Conservation (phyloP, 2,888 invertebrate species). For the Flexamia atlantica region DNA sequence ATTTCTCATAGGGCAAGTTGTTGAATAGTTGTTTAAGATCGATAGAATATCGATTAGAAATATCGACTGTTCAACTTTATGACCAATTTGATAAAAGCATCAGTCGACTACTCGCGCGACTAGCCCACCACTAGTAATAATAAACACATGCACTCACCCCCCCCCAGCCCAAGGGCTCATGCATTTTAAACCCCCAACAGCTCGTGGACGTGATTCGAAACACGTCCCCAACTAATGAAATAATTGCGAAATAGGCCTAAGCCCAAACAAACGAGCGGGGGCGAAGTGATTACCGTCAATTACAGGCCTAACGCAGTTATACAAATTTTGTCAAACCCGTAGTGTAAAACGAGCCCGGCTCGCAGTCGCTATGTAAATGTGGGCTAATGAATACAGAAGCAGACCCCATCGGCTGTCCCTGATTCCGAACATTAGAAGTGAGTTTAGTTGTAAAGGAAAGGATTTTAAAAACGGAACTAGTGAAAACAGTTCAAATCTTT, state of each 20-base stretch:
- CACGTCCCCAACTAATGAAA: conserved; percentile 13
- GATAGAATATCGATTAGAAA: no score
- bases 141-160: no score
- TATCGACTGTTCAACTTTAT: no score
- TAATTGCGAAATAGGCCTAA: conserved; percentile 36
- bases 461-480: no score
- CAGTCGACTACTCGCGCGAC: no score
- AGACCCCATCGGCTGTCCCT: not conserved
- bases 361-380: conserved; percentile 50
- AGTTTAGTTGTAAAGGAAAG: no score
- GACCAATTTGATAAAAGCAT: no score
- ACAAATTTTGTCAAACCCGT: conserved; percentile 34
- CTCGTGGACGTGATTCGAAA: conserved; percentile 11
- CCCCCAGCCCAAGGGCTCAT: not conserved
- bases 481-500: no score
- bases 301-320: conserved; percentile 42
- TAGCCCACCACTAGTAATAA: no score
- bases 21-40: no score
- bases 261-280: conserved; percentile 33
- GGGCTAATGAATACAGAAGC: conserved; percentile 47
- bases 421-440: no score
- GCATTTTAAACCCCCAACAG: not conserved
- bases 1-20: no score
- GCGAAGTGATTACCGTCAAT: conserved; percentile 39
- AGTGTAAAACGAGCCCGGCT: conserved; percentile 37